Evolutionary conservation across 2,797 vertebrate species (phyloP), one percentile per base, ranked within the genome.

Genomic region (Eospalax fontanierii): DNA sequence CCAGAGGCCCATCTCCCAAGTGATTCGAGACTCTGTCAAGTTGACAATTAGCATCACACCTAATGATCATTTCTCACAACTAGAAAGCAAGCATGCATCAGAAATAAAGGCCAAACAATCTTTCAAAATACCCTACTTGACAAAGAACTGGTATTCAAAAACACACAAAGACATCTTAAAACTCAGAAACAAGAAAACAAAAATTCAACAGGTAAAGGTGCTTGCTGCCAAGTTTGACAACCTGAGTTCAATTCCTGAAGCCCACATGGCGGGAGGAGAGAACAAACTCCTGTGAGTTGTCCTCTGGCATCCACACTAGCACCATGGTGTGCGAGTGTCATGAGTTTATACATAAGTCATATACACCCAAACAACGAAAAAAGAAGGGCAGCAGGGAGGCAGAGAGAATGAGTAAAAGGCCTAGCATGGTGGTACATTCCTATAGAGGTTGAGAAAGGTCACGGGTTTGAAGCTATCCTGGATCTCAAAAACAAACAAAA

Each of bases 91-190:
- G 38, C 35, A 68, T 59, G 38, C 33, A 68, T 59, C 33, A 74
- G 14, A 71, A 22, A 54, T 54, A 63, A 85, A 80, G 71, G 15
- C 43, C 46, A 54, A 50, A 50, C 46, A 35, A 87, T 61, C 66
- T 85, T 30, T 88, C 71, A 22, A 90, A 86, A 95, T 74, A n/a
- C 73, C 75, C 0, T 38, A 76, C 65, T 68, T 90, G n/a, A 94
- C 6, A 12, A 93, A 92, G 65, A 43, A 82, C 16, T 89, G 33
- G 46, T 74, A 63, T 74, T 66, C 40, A 75, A 95, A 92, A 96
- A 87, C 50, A 63, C 22, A 75, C 78, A 54, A 82, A 75, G 81
- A 87, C 91, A 71, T 81, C 61, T 81, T 85, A 92, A 90, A 95
- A 85, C 1, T 76, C 68, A 90, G 54, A 19, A 90, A 59, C 33